Base-by-base conservation (phyloP, 2,113 vertebrate genomes). In the Phrynosoma blainvillii region DNA sequence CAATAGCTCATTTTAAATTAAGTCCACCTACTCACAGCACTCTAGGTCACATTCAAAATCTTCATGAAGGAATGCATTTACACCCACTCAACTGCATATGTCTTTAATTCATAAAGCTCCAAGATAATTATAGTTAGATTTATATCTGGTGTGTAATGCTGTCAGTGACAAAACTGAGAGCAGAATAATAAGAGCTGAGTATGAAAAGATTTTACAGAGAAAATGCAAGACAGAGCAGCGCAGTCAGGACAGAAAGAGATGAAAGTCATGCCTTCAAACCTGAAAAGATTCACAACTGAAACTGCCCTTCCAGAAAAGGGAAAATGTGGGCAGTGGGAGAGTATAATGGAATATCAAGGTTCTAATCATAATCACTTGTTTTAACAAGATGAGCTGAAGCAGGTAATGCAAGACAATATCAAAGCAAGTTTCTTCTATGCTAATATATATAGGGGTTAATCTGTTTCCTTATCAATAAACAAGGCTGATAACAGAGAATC, bases 1-100 rank as follows among this genome's bases (percentile, higher is more conserved):
- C 42, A 84, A 13, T 30, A 32, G 21, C 62, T 54, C 36, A 82
- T 20, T 56, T 82, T 47, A 82, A 88, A 88, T 68, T 68, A 84
- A 68, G 25, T 4, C 14, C 52, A 79, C 32, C 10, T 78, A 11
- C 25, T 56, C 42, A 82, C 16, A 77, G 13, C 25, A 40, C 13
- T 79, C 62, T 54, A 21, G 20, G 71, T 18, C 2, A 3, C 47
- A 78, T 78, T 76, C 56, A 54, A 42, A 77, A 27, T 83, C 12
- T 54, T 52, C 42, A 83, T 32, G 21, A 23, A 30, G 40, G 1
- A 16, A 86, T 68, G 47, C 62, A 52, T 36, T 18, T 82, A 82
- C 36, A 66, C 12, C 62, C 21, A 65, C 79, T 32, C n/a, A 66
- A 21, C 59, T 82, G 21, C 56, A 81, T 36, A 20, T 36, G n/a